These are phyloP conservation scores for Synanthedon formicaeformis DNA, from an alignment of 2,888 invertebrate genomes.

Conservation along the genomic window DNA sequence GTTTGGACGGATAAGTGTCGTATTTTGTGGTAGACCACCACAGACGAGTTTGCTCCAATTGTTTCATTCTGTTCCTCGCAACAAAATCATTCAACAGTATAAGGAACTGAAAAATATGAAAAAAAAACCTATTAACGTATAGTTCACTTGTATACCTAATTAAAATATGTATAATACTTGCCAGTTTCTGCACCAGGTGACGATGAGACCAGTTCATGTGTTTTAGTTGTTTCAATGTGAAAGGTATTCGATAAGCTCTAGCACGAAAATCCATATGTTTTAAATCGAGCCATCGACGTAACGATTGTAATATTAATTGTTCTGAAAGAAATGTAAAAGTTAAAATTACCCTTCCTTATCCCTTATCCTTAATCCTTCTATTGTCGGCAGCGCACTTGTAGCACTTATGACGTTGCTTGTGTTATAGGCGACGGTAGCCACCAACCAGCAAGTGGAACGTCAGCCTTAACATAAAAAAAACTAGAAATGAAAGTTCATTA, in stretches of 20 bases:
- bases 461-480: too few relatives aligned
- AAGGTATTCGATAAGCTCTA: constrained; percentile 43
- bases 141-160: too few relatives aligned
- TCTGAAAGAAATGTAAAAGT: constrained; percentile 64
- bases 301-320: constrained; percentile 84
- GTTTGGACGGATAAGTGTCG: constrained; percentile 44
- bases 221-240: constrained; percentile 35
- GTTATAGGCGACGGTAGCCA: too few relatives aligned
- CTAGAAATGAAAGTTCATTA: too few relatives aligned
- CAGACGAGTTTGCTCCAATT: constrained; percentile 44
- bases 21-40: constrained; percentile 58
- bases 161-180: constrained; percentile 12
- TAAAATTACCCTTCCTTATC: too few relatives aligned
- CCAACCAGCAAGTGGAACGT: too few relatives aligned
- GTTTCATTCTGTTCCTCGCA: constrained; percentile 38
- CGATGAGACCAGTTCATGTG: constrained; percentile 48
- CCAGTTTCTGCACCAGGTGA: constrained; percentile 38
- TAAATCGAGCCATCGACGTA: constrained; percentile 76
- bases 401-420: too few relatives aligned
- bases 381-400: too few relatives aligned
- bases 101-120: constrained; percentile 28
- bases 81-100: constrained; percentile 39
- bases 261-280: constrained; percentile 49
- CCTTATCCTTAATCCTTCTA: too few relatives aligned
- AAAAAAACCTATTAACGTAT: neutral